Base-by-base conservation (phyloP, 2,888 invertebrate genomes). In the Formica aserva region DNA sequence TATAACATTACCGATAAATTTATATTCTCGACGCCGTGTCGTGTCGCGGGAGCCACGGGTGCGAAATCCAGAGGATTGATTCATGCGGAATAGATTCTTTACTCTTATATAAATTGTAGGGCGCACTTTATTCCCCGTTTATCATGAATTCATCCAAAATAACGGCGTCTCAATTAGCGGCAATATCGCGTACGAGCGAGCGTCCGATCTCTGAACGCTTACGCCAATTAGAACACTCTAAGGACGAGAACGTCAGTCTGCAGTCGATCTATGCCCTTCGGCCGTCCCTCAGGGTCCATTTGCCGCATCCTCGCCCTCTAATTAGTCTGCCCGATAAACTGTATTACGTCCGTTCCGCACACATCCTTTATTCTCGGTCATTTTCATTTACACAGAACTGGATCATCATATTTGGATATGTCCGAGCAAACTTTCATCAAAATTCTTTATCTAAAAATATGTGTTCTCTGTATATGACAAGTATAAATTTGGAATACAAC, bases 301-400 rank as follows among this genome's bases (percentile, higher is more conserved):
- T 88, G 88, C 87, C 88, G 91, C 86, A 90, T 91, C 89, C 93
- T 91, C 88, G 86, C 87, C 87, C 91, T 90, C 92, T 92, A 93
- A 93, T 93, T 92, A 92, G 91, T 90, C 91, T 89, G 91, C 89
- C 91, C 88, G 90, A 91, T 92, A 91, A 93, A 92, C 91, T 92
- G 89, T 86, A 93, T 93, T 91, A 92, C 89, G 86, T 72, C 81
- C 35, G 67, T 67, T 74, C 29, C 74, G 67, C 84, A 26, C n/a
- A 76, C 71, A 74, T 77, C 57, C 81, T 67, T 83, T 83, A 66
- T 80, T 60, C 72, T 71, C 63, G 75, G 45, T 75, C 80, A 81
- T 80, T 75, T 83, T 72, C 83, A 72, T 82, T 80, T 71, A 60
- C 45, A 71, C 60, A 80, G 60, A 80, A 60, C 22, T 80, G 8